phyloP scores from a whole-genome alignment of 1,140 invertebrate genomes.

The Philaenus spumarius region DNA sequence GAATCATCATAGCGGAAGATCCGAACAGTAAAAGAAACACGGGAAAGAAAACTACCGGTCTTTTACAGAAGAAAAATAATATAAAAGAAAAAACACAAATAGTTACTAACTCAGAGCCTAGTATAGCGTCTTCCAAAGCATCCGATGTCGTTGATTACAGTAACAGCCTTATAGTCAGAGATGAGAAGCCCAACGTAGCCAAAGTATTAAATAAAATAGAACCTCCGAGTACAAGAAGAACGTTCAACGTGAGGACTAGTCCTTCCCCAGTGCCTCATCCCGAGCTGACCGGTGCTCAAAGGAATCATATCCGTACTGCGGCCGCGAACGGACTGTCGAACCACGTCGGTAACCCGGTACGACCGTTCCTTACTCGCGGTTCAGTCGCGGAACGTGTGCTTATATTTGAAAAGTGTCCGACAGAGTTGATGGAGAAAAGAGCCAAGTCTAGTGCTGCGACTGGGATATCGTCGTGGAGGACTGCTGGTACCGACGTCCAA shows the following conservation, averaged over 20 bases:
- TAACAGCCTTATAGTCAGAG: too few species aligned
- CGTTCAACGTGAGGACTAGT: slow-evolving; percentile 5
- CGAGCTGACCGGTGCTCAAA: neutral
- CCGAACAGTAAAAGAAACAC: slow-evolving; percentile 17
- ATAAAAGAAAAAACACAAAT: neutral
- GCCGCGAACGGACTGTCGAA: neutral
- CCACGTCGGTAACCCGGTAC: slow-evolving; percentile 50
- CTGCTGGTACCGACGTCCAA: slow-evolving; percentile 51
- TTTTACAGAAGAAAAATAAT: slow-evolving; percentile 19
- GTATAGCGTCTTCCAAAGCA: too few species aligned
- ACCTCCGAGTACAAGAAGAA: slow-evolving; percentile 37
- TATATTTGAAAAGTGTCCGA: slow-evolving; percentile 87
- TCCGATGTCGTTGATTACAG: too few species aligned
- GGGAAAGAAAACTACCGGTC: slow-evolving; percentile 11
- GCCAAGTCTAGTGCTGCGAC: slow-evolving; percentile 46
- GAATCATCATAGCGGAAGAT: slow-evolving; percentile 57
- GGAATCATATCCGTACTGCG: neutral
- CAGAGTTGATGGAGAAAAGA: slow-evolving; percentile 64
- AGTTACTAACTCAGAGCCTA: too few species aligned
- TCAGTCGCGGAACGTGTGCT: slow-evolving; percentile 87
- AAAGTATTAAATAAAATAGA: slow-evolving; percentile 28
- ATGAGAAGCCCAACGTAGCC: neutral
- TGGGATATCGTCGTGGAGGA: slow-evolving; percentile 48
- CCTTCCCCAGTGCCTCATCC: slow-evolving; percentile 1
- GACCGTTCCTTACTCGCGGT: slow-evolving; percentile 79